phyloP scores from a whole-genome alignment of 2,797 vertebrate genomes.

The Zenarchopterus dispar region DNA sequence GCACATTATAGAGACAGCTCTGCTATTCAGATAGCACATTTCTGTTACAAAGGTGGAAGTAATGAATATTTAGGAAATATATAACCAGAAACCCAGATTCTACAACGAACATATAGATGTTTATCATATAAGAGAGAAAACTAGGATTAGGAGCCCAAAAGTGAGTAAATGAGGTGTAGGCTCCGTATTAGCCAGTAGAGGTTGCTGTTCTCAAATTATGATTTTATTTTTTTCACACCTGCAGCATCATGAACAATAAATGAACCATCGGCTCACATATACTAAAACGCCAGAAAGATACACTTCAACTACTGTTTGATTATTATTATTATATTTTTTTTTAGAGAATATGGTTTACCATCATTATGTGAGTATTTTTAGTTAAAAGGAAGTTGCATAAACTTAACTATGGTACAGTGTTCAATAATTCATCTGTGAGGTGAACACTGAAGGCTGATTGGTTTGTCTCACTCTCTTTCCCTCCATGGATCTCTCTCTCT shows the following conservation, averaged over 20 bases:
- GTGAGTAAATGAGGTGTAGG: too few relatives aligned
- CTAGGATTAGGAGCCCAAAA: too few relatives aligned
- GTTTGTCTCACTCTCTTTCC: conserved; percentile 10
- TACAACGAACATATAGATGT: too few relatives aligned
- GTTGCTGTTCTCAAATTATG: conserved; percentile 30
- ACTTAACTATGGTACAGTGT: conserved; percentile 8
- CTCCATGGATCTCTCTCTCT: conserved; percentile 5
- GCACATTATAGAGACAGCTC: too few relatives aligned
- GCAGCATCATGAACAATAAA: conserved; percentile 15
- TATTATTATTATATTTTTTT: not conserved
- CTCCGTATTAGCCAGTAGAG: conserved; percentile 14
- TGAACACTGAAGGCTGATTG: conserved; percentile 51
- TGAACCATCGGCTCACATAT: not conserved
- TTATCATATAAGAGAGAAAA: too few relatives aligned
- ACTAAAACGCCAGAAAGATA: not conserved
- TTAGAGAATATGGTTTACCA: not conserved
- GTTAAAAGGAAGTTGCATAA: conserved; percentile 1
- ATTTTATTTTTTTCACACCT: not conserved
- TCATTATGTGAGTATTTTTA: not conserved
- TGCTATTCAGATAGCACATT: too few relatives aligned
- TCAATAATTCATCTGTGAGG: conserved; percentile 44
- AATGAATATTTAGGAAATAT: too few relatives aligned
- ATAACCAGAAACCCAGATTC: too few relatives aligned
- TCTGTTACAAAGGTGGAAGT: too few relatives aligned
- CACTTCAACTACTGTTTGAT: not conserved